These are phyloP conservation scores for Caenorhabditis sulstoni DNA, from an alignment of 2,888 invertebrate genomes.

Conservation along the genomic window DNA sequence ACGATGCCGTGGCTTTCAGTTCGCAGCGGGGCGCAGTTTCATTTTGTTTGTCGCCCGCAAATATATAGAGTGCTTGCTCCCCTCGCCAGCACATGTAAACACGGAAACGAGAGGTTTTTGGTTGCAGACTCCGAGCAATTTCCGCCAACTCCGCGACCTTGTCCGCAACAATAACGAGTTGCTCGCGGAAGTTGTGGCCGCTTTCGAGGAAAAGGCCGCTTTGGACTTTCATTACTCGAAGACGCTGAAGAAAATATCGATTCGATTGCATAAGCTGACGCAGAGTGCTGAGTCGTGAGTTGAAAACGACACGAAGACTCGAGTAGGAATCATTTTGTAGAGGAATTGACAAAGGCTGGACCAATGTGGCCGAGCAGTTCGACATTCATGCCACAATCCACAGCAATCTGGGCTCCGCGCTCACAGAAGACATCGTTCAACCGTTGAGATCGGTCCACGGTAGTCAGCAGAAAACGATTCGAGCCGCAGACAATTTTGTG, in stretches of 20 bases:
- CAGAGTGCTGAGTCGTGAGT: conserved; percentile 65
- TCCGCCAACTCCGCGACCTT: conserved; percentile 63
- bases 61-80: conserved; percentile 17
- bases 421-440: conserved; percentile 73
- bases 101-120: conserved; percentile 7
- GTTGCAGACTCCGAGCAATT: conserved; percentile 64
- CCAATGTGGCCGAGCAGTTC: conserved; percentile 73
- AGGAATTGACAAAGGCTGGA: conserved; percentile 74
- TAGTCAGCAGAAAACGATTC: conserved; percentile 67
- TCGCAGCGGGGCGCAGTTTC: conserved; percentile 13
- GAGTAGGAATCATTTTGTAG: conserved; percentile 39
- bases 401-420: conserved; percentile 72
- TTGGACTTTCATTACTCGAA: conserved; percentile 71
- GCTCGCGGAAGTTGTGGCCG: conserved; percentile 65
- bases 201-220: conserved; percentile 70
- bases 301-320: not conserved
- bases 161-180: conserved; percentile 66
- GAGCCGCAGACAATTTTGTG: conserved; percentile 65
- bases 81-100: conserved; percentile 3
- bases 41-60: conserved; percentile 7
- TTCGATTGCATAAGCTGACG: conserved; percentile 66
- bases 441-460: conserved; percentile 69
- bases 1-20: not conserved
- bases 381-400: conserved; percentile 74
- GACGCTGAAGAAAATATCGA: conserved; percentile 67